These are phyloP conservation scores for Belgica antarctica DNA, from an alignment of 2,888 invertebrate genomes.

Conservation along the genomic window DNA sequence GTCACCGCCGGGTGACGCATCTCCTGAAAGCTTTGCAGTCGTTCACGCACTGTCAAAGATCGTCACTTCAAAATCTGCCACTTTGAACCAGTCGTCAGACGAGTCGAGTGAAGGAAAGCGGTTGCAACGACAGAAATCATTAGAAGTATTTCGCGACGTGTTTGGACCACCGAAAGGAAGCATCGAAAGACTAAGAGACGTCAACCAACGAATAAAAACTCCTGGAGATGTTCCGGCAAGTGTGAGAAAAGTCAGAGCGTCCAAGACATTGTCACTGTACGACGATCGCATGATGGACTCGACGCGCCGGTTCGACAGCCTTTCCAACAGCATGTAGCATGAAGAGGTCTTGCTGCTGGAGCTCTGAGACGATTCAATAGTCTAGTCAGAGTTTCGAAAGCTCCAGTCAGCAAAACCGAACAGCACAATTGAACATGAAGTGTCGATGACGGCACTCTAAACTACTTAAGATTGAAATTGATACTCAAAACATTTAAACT, in stretches of 20 bases:
- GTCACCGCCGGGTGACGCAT: slow-evolving; percentile 1
- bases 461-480: slow-evolving; percentile 18
- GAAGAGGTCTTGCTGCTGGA: slow-evolving; percentile 56
- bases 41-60: slow-evolving; percentile 50
- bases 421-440: slow-evolving; percentile 22
- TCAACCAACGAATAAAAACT: slow-evolving; percentile 74
- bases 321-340: slow-evolving; percentile 54
- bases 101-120: slow-evolving; percentile 50
- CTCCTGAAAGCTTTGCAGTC: slow-evolving; percentile 3
- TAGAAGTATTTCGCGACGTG: slow-evolving; percentile 74
- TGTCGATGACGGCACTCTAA: not conserved
- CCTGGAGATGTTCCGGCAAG: slow-evolving; percentile 80
- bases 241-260: slow-evolving; percentile 67
- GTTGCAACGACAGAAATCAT: slow-evolving; percentile 63
- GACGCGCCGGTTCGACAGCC: slow-evolving; percentile 45
- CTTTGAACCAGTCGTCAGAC: slow-evolving; percentile 45
- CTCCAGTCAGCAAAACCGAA: slow-evolving; percentile 25
- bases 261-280: slow-evolving; percentile 77
- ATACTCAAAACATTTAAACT: slow-evolving; percentile 11
- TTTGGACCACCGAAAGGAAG: slow-evolving; percentile 67
- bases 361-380: slow-evolving; percentile 45
- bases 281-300: slow-evolving; percentile 83
- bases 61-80: slow-evolving; percentile 48
- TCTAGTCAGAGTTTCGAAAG: not conserved
- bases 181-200: slow-evolving; percentile 66